Percentiles rank a stretch among this genome's conserved stretches.
Evolutionary conservation across 2,888 invertebrate species (phyloP).

Genomic region (Laothoe populi): DNA sequence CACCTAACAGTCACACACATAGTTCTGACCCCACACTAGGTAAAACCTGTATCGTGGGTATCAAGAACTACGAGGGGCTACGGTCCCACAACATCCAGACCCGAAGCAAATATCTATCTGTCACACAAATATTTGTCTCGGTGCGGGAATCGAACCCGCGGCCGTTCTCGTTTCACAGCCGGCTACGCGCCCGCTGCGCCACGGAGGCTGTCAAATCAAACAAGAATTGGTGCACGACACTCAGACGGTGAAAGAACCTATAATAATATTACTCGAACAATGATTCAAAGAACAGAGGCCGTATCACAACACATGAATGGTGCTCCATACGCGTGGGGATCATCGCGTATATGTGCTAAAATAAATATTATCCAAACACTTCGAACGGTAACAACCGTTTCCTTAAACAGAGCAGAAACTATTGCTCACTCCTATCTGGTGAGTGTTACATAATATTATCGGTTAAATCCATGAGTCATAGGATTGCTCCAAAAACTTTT

Average conservation of each 20-base stretch:
- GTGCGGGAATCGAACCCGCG: no score
- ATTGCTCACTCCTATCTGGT: slow-evolving; percentile 6
- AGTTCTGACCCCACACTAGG: no score
- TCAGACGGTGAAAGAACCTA: slow-evolving; percentile 7
- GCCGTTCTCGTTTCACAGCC: no score
- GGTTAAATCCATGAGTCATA: background rate
- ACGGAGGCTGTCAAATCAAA: slow-evolving; percentile 7
- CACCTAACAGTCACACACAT: no score
- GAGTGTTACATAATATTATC: slow-evolving; percentile 12
- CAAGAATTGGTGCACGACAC: slow-evolving; percentile 17
- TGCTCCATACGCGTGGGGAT: slow-evolving; percentile 8
- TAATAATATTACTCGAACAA: slow-evolving; percentile 45
- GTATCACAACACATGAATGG: slow-evolving; percentile 40
- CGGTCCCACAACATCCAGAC: no score
- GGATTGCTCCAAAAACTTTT: background rate
- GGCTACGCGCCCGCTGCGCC: no score
- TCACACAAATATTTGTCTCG: no score
- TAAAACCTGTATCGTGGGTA: no score
- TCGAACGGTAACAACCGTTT: slow-evolving; percentile 26
- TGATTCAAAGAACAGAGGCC: slow-evolving; percentile 43
- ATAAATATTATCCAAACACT: slow-evolving; percentile 27
- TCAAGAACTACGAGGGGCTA: no score
- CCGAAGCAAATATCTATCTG: no score
- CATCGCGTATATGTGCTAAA: slow-evolving; percentile 21
- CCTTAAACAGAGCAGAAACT: slow-evolving; percentile 25